Conservation (phyloP, 2,888 invertebrate species). For the Meiosimyza platycephala region DNA sequence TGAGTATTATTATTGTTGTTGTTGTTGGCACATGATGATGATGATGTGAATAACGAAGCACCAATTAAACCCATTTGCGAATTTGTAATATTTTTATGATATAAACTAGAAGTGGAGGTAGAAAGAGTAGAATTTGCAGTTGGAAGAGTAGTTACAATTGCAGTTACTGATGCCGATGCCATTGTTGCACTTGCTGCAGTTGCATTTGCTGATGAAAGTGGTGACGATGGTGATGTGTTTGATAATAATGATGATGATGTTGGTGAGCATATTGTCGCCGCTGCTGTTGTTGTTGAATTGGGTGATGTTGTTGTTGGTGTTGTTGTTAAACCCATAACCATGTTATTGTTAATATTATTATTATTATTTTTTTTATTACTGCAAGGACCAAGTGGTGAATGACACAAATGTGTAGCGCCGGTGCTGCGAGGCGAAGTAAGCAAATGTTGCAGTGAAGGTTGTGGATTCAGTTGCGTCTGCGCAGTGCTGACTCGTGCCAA, state of each 20-base stretch:
- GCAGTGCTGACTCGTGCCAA: not conserved
- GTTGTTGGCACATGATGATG: conserved; percentile 15
- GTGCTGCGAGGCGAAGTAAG: conserved; percentile 58
- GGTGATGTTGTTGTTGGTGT: conserved; percentile 35
- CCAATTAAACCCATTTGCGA: conserved; percentile 49
- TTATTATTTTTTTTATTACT: conserved; percentile 33
- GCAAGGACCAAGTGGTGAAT: conserved; percentile 31
- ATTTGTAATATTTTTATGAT: conserved; percentile 45
- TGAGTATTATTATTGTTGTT: conserved; percentile 24
- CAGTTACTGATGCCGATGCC: conserved; percentile 46
- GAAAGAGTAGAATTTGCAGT: conserved; percentile 60
- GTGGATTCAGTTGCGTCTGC: not conserved
- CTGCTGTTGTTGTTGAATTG: conserved; percentile 34
- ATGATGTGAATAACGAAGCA: conserved; percentile 29
- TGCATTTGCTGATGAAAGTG: conserved; percentile 40
- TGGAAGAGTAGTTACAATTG: conserved; percentile 63
- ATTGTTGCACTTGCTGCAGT: conserved; percentile 38
- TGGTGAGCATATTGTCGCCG: conserved; percentile 30
- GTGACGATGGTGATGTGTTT: conserved; percentile 46
- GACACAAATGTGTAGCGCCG: conserved; percentile 24
- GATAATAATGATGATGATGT: conserved; percentile 44
- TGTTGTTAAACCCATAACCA: conserved; percentile 57
- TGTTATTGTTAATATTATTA: conserved; percentile 47
- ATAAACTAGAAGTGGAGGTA: conserved; percentile 44
- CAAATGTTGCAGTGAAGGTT: conserved; percentile 58